Conservation (phyloP, 1,140 invertebrate genomes). For the Drosophila carrolli region DNA sequence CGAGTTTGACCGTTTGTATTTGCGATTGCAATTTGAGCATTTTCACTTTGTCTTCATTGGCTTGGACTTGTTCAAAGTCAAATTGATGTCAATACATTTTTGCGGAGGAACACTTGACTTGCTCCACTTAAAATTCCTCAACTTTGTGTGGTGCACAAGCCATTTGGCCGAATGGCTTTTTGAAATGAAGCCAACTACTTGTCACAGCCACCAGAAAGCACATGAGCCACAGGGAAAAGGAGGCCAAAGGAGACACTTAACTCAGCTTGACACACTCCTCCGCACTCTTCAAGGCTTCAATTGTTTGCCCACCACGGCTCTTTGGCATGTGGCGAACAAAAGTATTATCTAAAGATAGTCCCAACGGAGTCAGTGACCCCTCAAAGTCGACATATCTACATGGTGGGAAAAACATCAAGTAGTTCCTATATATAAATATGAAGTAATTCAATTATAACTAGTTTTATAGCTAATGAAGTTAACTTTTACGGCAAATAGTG, state of each 20-base stretch:
- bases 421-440: too few relatives aligned
- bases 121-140: conserved; percentile 36
- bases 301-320: conserved; percentile 33
- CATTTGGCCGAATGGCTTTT: conserved; percentile 55
- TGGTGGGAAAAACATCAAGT: neutral
- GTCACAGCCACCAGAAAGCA: conserved; percentile 37
- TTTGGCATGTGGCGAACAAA: conserved; percentile 51
- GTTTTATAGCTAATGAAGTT: too few relatives aligned
- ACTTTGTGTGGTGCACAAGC: conserved; percentile 42
- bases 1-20: neutral
- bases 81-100: conserved; percentile 43
- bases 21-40: conserved; percentile 1
- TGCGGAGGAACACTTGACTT: conserved; percentile 30
- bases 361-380: conserved; percentile 9
- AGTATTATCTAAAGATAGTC: conserved; percentile 52
- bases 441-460: too few relatives aligned
- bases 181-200: conserved; percentile 71
- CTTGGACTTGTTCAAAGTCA: conserved; percentile 25
- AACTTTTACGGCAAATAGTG: too few relatives aligned
- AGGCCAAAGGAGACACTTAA: conserved; percentile 50
- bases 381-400: conserved; percentile 6
- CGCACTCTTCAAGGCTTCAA: conserved; percentile 24
- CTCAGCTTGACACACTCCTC: conserved; percentile 33
- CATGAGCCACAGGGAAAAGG: conserved; percentile 31
- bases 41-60: conserved; percentile 1